Percentiles rank a stretch among this genome's conserved stretches.
Conservation (phyloP, 2,888 invertebrate genomes). For the Nomada fabriciana region DNA sequence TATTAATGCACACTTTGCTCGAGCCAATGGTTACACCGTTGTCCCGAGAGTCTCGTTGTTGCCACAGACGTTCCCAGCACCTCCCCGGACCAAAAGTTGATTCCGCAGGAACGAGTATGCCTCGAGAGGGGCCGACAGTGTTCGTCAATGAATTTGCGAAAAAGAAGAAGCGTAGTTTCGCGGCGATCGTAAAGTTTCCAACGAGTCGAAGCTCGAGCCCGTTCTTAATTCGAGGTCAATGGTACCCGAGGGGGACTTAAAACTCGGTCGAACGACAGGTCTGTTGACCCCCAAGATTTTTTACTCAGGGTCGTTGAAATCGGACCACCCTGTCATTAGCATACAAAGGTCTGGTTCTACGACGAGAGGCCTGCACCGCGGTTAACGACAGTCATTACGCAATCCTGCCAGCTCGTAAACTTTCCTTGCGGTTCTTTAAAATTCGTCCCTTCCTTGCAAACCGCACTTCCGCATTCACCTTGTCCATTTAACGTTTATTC, state of each 20-base stretch:
- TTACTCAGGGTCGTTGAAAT: conserved; percentile 69
- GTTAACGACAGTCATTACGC: conserved; percentile 78
- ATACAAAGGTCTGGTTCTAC: conserved; percentile 71
- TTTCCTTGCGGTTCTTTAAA: conserved; percentile 69
- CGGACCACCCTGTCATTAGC: conserved; percentile 79
- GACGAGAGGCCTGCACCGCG: conserved; percentile 57
- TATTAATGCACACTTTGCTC: conserved; percentile 49
- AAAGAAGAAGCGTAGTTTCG: conserved; percentile 17
- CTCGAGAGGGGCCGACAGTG: background rate
- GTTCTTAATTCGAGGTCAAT: conserved; percentile 74
- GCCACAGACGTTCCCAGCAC: conserved; percentile 3
- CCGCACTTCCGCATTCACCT: conserved; percentile 73
- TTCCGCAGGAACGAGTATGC: conserved; percentile 36
- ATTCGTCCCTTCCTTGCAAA: conserved; percentile 63
- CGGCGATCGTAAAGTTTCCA: conserved; percentile 52
- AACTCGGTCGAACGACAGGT: conserved; percentile 70
- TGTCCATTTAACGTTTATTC: conserved; percentile 71
- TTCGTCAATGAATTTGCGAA: conserved; percentile 50
- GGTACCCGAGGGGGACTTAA: conserved; percentile 70
- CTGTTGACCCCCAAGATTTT: conserved; percentile 76
- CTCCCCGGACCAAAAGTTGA: conserved; percentile 33
- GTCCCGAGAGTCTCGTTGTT: conserved; percentile 38
- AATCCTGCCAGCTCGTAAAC: conserved; percentile 71
- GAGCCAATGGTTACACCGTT: conserved; percentile 30
- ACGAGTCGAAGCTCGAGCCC: conserved; percentile 61